Evolutionary conservation across 2,888 invertebrate genomes (phyloP), one percentile per base, ranked within the genome.

Genomic region (Andrena flavipes): DNA sequence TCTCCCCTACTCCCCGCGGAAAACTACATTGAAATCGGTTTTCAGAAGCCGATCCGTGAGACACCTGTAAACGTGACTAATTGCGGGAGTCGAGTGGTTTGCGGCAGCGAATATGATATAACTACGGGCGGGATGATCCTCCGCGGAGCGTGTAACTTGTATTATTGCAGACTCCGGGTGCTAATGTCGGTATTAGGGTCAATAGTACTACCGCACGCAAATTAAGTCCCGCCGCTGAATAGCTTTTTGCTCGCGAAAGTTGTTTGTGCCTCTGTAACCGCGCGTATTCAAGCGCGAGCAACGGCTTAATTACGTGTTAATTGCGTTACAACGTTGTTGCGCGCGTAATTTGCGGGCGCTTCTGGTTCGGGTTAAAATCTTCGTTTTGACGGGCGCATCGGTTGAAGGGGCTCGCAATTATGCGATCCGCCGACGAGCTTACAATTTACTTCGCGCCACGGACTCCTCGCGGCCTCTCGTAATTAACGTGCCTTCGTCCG

Each of bases 131-230:
- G 5, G 42, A 35, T 42, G 42, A 42, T 42, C 42, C 42, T 42
- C 42, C 42, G 42, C 16, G 42, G 4, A 42, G 42, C 42, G 42
- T 42, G 42, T 42, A 42, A 42, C 42, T 42, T 42, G 42, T 42
- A 42, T 42, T 42, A 42, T 42, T 42, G 42, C 42, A 42, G 42
- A 42, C 42, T 42, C 42, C 56, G 23, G 62, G 23, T 59, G 60
- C 49, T 72, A 68, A 69, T 59, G 78, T 68, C 56, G 79, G 75
- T 73, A 84, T 79, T 80, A 80, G 70, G 76, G 73, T 79, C 80
- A 74, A 69, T 71, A 80, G 72, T 69, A 64, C 51, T 20, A 51
- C 51, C 51, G n/a, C n/a, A 20, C 51, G 51, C 51, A 51, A 51
- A 51, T 51, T 51, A 51, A 51, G 51, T 20, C 51, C 51, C 8